These are phyloP conservation scores for Artibeus jamaicensis DNA, from an alignment of 2,797 vertebrate species.

Conservation along the genomic window DNA sequence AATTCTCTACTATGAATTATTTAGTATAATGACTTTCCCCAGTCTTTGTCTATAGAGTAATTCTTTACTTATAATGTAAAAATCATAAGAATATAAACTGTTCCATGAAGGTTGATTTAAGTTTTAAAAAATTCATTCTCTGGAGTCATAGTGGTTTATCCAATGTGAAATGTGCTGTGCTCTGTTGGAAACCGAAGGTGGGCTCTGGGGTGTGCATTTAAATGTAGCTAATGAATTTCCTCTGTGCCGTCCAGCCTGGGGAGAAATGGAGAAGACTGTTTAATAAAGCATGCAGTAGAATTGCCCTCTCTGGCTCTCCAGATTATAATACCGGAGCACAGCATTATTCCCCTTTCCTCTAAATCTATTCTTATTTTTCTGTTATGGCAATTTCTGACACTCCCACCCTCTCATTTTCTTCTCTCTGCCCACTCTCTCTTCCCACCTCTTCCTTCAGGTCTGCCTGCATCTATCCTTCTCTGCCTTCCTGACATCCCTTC, in stretches of 20 bases:
- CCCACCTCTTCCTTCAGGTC: not conserved
- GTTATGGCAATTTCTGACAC: not conserved
- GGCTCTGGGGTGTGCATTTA: constrained; percentile 69
- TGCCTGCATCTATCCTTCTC: not conserved
- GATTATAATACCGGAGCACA: not conserved
- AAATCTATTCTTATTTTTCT: constrained; percentile 40
- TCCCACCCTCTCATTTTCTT: not conserved
- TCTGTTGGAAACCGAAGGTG: constrained; percentile 57
- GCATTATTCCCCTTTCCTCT: not conserved
- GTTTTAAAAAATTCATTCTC: constrained; percentile 58
- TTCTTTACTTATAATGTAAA: constrained; percentile 68
- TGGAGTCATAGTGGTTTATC: constrained; percentile 48
- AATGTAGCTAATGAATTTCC: constrained; percentile 72
- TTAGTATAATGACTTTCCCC: constrained; percentile 62
- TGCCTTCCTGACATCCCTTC: not conserved
- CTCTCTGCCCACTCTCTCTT: not conserved
- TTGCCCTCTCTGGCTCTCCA: constrained; percentile 53
- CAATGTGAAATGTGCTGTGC: constrained; percentile 64
- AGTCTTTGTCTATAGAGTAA: constrained; percentile 47
- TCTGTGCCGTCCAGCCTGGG: constrained; percentile 57
- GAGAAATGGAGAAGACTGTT: constrained; percentile 54
- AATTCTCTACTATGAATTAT: constrained; percentile 69
- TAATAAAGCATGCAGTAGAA: constrained; percentile 62
- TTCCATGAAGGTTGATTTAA: constrained; percentile 68
- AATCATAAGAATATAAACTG: constrained; percentile 57